Evolutionary conservation across 92 coral and sea anemone species (phyloP).

Genomic region (Plumapathes pennacea): DNA sequence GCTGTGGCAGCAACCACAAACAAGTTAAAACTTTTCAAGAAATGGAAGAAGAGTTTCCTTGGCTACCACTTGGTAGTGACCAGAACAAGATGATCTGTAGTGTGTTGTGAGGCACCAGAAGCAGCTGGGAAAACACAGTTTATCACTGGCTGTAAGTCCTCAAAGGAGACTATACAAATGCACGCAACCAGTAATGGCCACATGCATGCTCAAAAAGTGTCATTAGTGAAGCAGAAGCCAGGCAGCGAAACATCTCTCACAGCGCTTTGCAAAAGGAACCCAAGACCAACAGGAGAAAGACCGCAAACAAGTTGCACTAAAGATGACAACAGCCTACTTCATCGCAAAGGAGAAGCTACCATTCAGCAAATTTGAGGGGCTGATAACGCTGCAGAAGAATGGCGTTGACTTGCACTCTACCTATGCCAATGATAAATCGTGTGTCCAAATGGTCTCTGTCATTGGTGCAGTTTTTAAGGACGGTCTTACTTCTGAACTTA

Average conservation of each 20-base stretch:
- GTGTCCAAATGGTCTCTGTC: conserved; percentile 29
- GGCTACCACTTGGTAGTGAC: conserved; percentile 13
- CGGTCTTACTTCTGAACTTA: conserved; percentile 10
- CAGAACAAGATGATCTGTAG: conserved; percentile 5
- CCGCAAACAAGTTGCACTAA: conserved; percentile 31
- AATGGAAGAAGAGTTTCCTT: conserved; percentile 13
- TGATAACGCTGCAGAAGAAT: conserved; percentile 15
- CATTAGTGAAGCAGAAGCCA: conserved; percentile 7
- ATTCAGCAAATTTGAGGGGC: conserved; percentile 7
- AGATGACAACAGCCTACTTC: conserved; percentile 22
- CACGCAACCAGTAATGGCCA: conserved; percentile 10
- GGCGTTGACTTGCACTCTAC: conserved; percentile 17
- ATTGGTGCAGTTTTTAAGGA: conserved; percentile 22
- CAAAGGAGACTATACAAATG: conserved; percentile 5
- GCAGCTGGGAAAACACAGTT: conserved; percentile 8
- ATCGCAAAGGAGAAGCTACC: conserved; percentile 11
- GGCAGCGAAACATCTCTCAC: too few relatives aligned
- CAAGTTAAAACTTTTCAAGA: conserved; percentile 3
- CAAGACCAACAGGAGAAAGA: conserved; percentile 19
- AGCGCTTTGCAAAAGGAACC: neutral
- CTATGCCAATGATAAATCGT: conserved; percentile 24
- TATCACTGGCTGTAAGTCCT: conserved; percentile 18
- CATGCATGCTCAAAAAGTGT: conserved; percentile 2
- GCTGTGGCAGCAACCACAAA: neutral
- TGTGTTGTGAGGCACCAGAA: conserved; percentile 1